Percentiles rank a stretch among this genome's conserved stretches.
Conservation (phyloP, 2,113 vertebrate species). For the Capreolus pygargus region DNA sequence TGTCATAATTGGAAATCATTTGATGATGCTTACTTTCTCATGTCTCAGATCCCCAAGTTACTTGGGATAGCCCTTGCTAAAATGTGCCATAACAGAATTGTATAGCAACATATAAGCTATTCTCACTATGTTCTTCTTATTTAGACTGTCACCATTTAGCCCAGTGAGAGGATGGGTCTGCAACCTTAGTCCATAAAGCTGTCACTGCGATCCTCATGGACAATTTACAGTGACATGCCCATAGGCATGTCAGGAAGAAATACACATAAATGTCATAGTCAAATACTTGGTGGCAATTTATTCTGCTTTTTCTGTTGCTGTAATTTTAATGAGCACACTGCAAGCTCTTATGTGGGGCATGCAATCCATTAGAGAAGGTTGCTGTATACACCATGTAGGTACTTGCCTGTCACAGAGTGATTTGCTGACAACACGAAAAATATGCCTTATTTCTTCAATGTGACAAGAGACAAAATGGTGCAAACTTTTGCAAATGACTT, state of each 20-base stretch:
- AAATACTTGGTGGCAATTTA: slow-evolving; percentile 73
- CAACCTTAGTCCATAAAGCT: slow-evolving; percentile 62
- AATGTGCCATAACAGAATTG: slow-evolving; percentile 36
- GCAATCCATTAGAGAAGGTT: slow-evolving; percentile 39
- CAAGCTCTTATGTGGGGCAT: slow-evolving; percentile 60
- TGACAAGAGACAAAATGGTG: slow-evolving; percentile 67
- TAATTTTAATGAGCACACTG: slow-evolving; percentile 71
- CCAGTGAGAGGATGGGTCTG: slow-evolving; percentile 12
- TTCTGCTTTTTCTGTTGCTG: slow-evolving; percentile 56
- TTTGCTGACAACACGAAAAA: slow-evolving; percentile 71
- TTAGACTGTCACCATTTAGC: slow-evolving; percentile 48
- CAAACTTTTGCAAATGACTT: slow-evolving; percentile 54
- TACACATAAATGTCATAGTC: slow-evolving; percentile 60
- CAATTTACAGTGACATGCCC: slow-evolving; percentile 65
- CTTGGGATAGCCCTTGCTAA: background rate
- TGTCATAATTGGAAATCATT: background rate
- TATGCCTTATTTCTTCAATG: slow-evolving; percentile 36
- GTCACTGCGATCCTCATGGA: slow-evolving; percentile 32
- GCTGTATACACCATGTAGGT: slow-evolving; percentile 38
- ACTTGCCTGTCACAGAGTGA: slow-evolving; percentile 64
- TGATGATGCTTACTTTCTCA: background rate
- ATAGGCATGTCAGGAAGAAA: slow-evolving; percentile 63
- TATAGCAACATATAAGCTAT: background rate
- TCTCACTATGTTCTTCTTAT: background rate
- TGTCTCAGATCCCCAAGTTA: background rate